These are phyloP conservation scores for Thalassarche chlororhynchos DNA, from an alignment of 2,113 vertebrate species.

Conservation along the genomic window DNA sequence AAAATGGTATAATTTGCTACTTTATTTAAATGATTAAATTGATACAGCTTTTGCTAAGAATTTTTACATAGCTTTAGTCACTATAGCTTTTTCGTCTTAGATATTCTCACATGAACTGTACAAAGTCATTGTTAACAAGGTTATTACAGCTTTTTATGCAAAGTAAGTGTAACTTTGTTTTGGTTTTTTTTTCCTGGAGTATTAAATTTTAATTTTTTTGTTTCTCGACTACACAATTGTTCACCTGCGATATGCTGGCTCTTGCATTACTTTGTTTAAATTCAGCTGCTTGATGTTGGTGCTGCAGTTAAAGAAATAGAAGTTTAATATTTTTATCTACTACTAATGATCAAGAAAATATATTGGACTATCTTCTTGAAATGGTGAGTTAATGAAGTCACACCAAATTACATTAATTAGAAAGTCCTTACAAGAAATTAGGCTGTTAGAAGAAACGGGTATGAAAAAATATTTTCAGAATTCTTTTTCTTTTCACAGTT, in stretches of 20 bases:
- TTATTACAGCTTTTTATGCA: not conserved
- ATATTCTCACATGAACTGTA: not conserved
- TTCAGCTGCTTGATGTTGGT: not conserved
- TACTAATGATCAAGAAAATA: constrained; percentile 2
- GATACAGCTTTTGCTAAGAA: not conserved
- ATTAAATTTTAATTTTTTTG: not conserved
- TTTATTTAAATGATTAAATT: not conserved
- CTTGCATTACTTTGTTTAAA: not conserved
- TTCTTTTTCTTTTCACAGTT: not conserved
- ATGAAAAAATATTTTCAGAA: not conserved
- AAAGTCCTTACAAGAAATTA: not conserved
- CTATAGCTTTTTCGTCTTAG: not conserved
- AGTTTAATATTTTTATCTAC: constrained; percentile 25
- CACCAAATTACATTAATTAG: not conserved
- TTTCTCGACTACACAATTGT: not conserved
- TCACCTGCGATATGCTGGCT: not conserved
- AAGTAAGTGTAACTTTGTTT: not conserved
- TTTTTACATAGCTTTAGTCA: not conserved
- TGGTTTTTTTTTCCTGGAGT: not conserved
- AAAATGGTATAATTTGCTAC: not conserved
- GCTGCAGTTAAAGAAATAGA: not conserved
- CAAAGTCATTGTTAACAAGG: not conserved
- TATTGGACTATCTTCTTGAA: not conserved
- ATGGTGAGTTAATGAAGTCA: not conserved
- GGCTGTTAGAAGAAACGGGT: not conserved